Percentiles rank a stretch among this genome's conserved stretches.
Conservation (phyloP, 1,140 invertebrate species). For the Drosophila nigromelanica region DNA sequence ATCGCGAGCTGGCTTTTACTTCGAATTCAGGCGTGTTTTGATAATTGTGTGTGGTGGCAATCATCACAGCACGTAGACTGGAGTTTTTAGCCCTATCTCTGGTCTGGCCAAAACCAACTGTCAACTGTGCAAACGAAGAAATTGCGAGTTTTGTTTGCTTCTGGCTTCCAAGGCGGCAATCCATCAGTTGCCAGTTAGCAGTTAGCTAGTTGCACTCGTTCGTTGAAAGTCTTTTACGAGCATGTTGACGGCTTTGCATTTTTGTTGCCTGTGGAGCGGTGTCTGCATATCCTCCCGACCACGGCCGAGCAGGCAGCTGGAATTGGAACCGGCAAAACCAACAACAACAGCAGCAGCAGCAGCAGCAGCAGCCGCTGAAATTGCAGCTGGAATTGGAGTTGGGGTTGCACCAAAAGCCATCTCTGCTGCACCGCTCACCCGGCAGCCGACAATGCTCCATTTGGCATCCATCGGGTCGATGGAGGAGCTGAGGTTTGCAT, state of each 20-base stretch:
- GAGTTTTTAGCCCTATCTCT: neutral
- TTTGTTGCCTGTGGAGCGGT: constrained; percentile 31
- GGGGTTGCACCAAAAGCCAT: neutral
- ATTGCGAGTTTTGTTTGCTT: no score
- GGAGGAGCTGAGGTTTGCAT: constrained; percentile 22
- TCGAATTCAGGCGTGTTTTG: neutral
- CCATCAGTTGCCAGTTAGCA: neutral
- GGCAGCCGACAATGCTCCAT: neutral
- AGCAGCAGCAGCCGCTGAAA: neutral
- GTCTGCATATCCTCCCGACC: constrained; percentile 11
- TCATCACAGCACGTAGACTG: no score
- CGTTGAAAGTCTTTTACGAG: neutral
- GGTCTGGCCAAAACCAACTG: constrained; percentile 24
- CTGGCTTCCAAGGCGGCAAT: no score
- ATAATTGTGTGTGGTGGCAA: no score
- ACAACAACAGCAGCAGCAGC: neutral
- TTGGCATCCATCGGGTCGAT: constrained; percentile 3
- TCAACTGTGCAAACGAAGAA: constrained; percentile 16
- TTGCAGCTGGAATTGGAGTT: neutral
- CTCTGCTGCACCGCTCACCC: neutral
- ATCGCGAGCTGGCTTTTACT: neutral
- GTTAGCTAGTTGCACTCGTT: constrained; percentile 9
- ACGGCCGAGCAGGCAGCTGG: constrained; percentile 2
- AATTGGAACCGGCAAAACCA: neutral
- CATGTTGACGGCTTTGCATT: constrained; percentile 23